Conservation (phyloP, 2,113 vertebrate genomes). For the Hylia prasina region DNA sequence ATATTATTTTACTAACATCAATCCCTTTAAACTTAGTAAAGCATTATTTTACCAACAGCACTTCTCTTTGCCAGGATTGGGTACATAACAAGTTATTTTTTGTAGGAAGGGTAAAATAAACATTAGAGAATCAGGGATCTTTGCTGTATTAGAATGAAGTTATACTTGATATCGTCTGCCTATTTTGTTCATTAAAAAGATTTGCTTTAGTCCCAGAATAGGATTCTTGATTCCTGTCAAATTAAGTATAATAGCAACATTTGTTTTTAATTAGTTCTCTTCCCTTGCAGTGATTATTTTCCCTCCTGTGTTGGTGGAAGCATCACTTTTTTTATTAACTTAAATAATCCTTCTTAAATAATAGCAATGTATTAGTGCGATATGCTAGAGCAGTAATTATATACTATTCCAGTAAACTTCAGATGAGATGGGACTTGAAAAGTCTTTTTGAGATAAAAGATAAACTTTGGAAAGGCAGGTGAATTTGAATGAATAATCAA, state of each 20-base stretch:
- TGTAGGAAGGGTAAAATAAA: not conserved
- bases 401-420: not conserved
- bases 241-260: not conserved
- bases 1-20: not conserved
- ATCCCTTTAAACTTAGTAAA: not conserved
- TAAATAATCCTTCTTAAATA: not conserved
- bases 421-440: not conserved
- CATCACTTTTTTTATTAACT: not conserved
- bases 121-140: not conserved
- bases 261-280: not conserved
- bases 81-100: not conserved
- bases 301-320: not conserved
- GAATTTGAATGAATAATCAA: not conserved
- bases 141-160: not conserved
- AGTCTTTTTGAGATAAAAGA: not conserved
- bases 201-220: not conserved
- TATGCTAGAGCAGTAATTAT: not conserved
- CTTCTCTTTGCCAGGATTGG: not conserved
- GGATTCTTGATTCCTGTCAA: not conserved
- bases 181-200: not conserved
- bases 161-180: not conserved
- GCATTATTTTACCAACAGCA: not conserved
- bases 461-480: not conserved
- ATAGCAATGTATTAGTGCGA: not conserved
- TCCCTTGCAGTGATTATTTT: not conserved